phyloP scores from a whole-genome alignment of 1,140 invertebrate species.

The Eumeta japonica region DNA sequence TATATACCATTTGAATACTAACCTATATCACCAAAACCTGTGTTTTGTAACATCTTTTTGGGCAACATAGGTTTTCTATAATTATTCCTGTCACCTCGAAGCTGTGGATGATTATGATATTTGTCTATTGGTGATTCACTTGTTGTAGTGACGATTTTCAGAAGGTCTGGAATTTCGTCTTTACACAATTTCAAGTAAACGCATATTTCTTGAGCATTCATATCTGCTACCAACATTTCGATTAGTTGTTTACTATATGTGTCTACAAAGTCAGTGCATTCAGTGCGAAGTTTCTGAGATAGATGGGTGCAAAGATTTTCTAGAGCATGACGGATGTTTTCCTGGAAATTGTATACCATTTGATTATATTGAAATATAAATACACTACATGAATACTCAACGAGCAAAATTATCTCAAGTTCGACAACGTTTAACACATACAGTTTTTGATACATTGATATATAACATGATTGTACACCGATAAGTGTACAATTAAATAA shows the following conservation, averaged over 20 bases:
- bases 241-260: slow-evolving; percentile 73
- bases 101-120: slow-evolving; percentile 27
- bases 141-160: slow-evolving; percentile 6
- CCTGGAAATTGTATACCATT: slow-evolving; percentile 49
- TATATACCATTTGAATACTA: too few species aligned
- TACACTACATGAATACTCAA: too few species aligned
- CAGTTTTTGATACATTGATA: background rate
- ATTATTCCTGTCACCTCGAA: slow-evolving; percentile 42
- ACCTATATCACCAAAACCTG: slow-evolving; percentile 59
- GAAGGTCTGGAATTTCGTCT: slow-evolving; percentile 28
- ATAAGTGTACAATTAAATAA: slow-evolving; percentile 6
- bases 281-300: slow-evolving; percentile 59
- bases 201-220: slow-evolving; percentile 78
- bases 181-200: slow-evolving; percentile 71
- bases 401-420: too few species aligned
- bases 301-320: slow-evolving; percentile 72
- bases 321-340: slow-evolving; percentile 68
- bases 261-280: slow-evolving; percentile 78
- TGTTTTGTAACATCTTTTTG: slow-evolving; percentile 31
- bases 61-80: slow-evolving; percentile 26
- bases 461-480: slow-evolving; percentile 5
- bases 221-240: slow-evolving; percentile 74
- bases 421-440: too few species aligned
- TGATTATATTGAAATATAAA: too few species aligned
- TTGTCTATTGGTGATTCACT: slow-evolving; percentile 23